Base-by-base conservation (phyloP, 2,113 vertebrate species). In the Zeus faber region DNA sequence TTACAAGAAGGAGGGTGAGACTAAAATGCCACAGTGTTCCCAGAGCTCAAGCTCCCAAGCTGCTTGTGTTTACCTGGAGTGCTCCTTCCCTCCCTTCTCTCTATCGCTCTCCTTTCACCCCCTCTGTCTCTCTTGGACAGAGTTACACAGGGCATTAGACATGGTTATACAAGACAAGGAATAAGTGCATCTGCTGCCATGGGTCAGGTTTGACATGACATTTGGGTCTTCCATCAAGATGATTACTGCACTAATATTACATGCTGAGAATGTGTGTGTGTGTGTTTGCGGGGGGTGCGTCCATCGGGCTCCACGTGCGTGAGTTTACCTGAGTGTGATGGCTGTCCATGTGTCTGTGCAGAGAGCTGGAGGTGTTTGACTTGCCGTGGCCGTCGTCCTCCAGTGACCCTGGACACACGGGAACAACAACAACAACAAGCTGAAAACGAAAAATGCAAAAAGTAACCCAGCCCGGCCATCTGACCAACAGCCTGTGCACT, bases 281-380 rank as follows among this genome's bases (percentile, higher is more conserved):
- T 52, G 43, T 17, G 17, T 39, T 23, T 35, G 31, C 40, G 18
- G 52, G 41, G 49, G 29, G 45, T 51, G 45, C 16, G 22, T 49
- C 41, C 40, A 23, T 56, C n/a, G 16, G 35, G 31, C 14, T 25
- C 4, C 3, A 10, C 26, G 13, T 33, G 24, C 13, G 17, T 70
- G 65, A 56, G 51, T 70, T 89, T 90, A 98, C 95, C 95, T 97
- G 95, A 65, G 83, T 93, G 10, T 92, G 92, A 77, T 94, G 93
- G 52, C 89, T 92, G 79, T 95, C 95, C 77, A 92, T 87, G 26
- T 92, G 93, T 66, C 91, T 92, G 87, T 92, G 91, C 58, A 91
- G 71, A 0, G 92, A 82, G 66, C 72, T 85, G 57, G 86, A 86
- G 50, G 80, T 77, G 6, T 91, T 89, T 52, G 91, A 58, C 79